Evolutionary conservation across 2,888 invertebrate species (phyloP).

Genomic region (Blastobasis lacticolella): DNA sequence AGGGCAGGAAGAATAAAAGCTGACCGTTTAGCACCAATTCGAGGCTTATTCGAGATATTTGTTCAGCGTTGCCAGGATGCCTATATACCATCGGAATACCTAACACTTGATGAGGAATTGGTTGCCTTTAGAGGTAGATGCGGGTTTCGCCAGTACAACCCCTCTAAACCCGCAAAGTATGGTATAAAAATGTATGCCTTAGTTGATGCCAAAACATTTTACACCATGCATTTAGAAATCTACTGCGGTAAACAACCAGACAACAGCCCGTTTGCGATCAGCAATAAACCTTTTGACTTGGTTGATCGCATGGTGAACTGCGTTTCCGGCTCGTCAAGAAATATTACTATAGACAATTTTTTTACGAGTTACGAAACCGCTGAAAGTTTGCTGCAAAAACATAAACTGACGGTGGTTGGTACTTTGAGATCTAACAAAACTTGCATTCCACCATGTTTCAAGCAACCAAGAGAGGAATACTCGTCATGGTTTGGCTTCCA

Average conservation of each 20-base stretch:
- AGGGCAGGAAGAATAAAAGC: not conserved
- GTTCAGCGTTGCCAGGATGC: not conserved
- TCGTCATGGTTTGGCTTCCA: not conserved
- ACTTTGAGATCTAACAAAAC: slow-evolving; percentile 15
- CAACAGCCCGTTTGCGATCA: slow-evolving; percentile 3
- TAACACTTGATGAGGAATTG: slow-evolving; percentile 4
- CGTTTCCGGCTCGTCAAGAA: slow-evolving; percentile 13
- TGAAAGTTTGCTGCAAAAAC: slow-evolving; percentile 11
- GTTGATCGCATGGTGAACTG: slow-evolving; percentile 16
- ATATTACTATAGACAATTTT: slow-evolving; percentile 18
- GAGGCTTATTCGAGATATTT: not conserved
- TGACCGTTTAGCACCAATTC: not conserved
- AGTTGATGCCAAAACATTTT: not conserved
- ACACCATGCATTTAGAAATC: not conserved
- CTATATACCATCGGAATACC: too few species aligned
- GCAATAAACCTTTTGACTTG: slow-evolving; percentile 8
- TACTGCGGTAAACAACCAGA: not conserved
- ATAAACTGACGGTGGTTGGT: slow-evolving; percentile 14
- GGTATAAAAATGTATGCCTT: slow-evolving; percentile 6
- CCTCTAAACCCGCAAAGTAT: slow-evolving; percentile 6
- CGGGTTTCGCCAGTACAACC: slow-evolving; percentile 4
- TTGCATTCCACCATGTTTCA: slow-evolving; percentile 11
- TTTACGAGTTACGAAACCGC: slow-evolving; percentile 13
- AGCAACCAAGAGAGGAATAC: too few species aligned
- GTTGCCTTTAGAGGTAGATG: slow-evolving; percentile 7